Evolutionary conservation across 92 coral and sea anemone species (phyloP).

Genomic region (Parazoanthus atlanticus): DNA sequence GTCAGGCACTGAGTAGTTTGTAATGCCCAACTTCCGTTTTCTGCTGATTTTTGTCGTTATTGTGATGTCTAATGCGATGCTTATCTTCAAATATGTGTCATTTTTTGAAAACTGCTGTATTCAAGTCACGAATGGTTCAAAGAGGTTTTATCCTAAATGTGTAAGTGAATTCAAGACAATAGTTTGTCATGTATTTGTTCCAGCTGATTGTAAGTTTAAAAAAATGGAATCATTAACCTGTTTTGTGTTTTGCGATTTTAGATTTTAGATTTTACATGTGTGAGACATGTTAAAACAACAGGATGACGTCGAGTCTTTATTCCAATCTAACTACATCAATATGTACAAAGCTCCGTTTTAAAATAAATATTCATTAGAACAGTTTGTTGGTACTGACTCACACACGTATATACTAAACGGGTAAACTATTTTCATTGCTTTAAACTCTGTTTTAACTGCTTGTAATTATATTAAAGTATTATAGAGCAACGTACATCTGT

Average conservation of each 20-base stretch:
- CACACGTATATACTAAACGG: background rate
- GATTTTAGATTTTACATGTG: background rate
- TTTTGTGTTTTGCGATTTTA: background rate
- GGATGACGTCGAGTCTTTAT: background rate
- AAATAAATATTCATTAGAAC: background rate
- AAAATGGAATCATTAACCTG: background rate
- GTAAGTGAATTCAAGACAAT: background rate
- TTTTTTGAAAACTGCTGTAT: background rate
- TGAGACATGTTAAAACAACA: no score
- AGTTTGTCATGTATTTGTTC: background rate
- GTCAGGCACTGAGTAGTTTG: conserved; percentile 25
- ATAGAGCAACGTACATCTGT: background rate
- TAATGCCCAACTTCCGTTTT: conserved; percentile 31
- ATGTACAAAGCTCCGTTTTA: background rate
- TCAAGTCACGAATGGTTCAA: conserved; percentile 28
- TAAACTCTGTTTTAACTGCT: background rate
- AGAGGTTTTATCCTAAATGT: background rate
- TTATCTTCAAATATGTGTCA: conserved; percentile 42
- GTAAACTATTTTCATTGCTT: background rate
- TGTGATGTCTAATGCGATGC: conserved; percentile 59
- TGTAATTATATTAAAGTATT: background rate
- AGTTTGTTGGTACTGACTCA: background rate
- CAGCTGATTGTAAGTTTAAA: background rate
- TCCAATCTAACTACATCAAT: background rate
- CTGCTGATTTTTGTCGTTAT: conserved; percentile 56